Base-by-base conservation (phyloP, 2,888 invertebrate genomes). In the Dynastes grantii region DNA sequence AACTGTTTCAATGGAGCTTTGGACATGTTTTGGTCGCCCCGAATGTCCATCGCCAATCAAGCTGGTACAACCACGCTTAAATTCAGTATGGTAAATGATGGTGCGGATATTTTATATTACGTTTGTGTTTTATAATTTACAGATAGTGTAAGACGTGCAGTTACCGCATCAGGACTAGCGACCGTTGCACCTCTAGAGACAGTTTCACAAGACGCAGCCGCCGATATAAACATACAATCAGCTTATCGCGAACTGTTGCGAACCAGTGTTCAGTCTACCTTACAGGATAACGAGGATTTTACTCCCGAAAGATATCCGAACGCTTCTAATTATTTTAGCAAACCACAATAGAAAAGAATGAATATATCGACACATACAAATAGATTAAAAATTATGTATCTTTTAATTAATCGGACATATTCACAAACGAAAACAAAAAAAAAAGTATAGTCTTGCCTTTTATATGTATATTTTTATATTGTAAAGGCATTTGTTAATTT, bases 231-330 rank as follows among this genome's bases (percentile, higher is more conserved):
- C 58, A 88, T 92, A 27, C 91, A 91, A 80, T 84, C 88, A 9
- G 91, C 92, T 1, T 92, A 91, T 83, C 89, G 90, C 79, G 90
- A 89, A 80, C 88, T 92, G 81, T 86, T 92, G 32, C 87, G 89
- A 40, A 85, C 88, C 11, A 88, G 89, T 16, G 89, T 92, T 11
- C 88, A 89, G 70, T 86, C 90, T 9, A 88, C 89, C 77, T 85
- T 92, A 22, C 86, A 89, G 53, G 87, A 88, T 64, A 91, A 92
- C 84, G 87, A 88, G 80, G 89, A 89, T 79, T 89, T 89, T 80
- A 86, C 86, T 11, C 87, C 89, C 4, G 88, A 89, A 80, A 83
- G 88, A 64, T 89, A 87, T 85, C 89, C 89, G 45, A 89, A 89
- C 81, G 87, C 88, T 75, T 85, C 87, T 51, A 86, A 84, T 82